These are phyloP conservation scores for Brevimyrus niger DNA, from an alignment of 2,113 vertebrate genomes.

Conservation along the genomic window DNA sequence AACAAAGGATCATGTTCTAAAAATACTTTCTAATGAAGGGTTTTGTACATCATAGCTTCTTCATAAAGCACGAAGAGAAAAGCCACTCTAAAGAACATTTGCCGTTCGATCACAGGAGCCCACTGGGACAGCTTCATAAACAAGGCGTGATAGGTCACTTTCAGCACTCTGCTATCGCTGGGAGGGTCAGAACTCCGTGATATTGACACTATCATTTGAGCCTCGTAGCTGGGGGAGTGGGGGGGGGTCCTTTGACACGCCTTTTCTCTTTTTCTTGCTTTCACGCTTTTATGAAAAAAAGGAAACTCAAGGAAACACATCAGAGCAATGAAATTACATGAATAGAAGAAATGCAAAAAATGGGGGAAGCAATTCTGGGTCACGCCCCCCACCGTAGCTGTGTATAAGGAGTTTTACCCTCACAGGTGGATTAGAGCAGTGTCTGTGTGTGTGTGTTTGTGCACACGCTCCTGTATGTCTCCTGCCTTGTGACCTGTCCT, in stretches of 20 bases:
- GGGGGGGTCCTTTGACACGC: not conserved
- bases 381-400: not conserved
- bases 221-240: not conserved
- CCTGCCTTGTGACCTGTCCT: not conserved
- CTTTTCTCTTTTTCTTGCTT: not conserved
- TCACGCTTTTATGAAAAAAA: not conserved
- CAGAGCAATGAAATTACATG: not conserved
- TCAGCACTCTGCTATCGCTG: not conserved
- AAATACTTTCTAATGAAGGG: not conserved
- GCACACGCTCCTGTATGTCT: not conserved
- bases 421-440: not conserved
- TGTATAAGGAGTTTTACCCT: not conserved
- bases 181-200: not conserved
- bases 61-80: not conserved
- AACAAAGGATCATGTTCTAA: not conserved
- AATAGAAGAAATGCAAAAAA: not conserved
- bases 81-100: not conserved
- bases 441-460: not conserved
- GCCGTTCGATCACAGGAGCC: not conserved
- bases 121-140: not conserved
- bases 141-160: not conserved
- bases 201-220: not conserved
- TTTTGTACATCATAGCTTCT: slow-evolving; percentile 6
- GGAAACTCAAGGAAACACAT: not conserved
- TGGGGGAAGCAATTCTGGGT: not conserved